A percentile compares a stretch with the other conserved stretches of the same genome.
Conservation (phyloP, 2,888 invertebrate species). For the Salticus scenicus region DNA sequence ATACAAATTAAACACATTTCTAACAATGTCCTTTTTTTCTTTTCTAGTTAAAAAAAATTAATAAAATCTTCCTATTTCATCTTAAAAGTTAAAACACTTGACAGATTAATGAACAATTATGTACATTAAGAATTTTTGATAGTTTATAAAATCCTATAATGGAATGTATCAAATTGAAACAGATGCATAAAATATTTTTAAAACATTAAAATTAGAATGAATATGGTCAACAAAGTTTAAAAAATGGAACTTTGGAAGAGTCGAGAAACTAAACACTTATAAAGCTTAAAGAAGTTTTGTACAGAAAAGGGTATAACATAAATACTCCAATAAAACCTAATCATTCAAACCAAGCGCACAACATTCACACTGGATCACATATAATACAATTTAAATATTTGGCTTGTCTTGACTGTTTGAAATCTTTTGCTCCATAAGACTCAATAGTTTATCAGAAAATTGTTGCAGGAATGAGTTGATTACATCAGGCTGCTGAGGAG, state of each 20-base stretch:
- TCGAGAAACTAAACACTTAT: neutral
- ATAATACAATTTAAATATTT: conserved; percentile 52
- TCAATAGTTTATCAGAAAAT: conserved; percentile 80
- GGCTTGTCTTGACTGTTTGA: conserved; percentile 67
- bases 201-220: neutral
- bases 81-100: too few species aligned
- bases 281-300: neutral
- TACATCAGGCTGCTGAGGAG: conserved; percentile 62
- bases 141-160: neutral
- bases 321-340: neutral
- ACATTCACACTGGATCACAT: conserved; percentile 17
- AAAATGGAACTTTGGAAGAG: neutral
- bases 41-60: too few species aligned
- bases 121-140: neutral
- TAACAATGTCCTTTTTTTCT: too few species aligned
- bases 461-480: conserved; percentile 79
- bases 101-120: neutral
- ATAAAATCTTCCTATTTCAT: too few species aligned
- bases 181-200: too few species aligned
- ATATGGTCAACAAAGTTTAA: neutral
- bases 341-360: neutral
- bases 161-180: neutral
- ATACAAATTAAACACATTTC: too few species aligned
- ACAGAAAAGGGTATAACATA: neutral
- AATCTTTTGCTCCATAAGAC: conserved; percentile 81